Conservation (phyloP, 2,888 invertebrate genomes). For the Athalia circularis region DNA sequence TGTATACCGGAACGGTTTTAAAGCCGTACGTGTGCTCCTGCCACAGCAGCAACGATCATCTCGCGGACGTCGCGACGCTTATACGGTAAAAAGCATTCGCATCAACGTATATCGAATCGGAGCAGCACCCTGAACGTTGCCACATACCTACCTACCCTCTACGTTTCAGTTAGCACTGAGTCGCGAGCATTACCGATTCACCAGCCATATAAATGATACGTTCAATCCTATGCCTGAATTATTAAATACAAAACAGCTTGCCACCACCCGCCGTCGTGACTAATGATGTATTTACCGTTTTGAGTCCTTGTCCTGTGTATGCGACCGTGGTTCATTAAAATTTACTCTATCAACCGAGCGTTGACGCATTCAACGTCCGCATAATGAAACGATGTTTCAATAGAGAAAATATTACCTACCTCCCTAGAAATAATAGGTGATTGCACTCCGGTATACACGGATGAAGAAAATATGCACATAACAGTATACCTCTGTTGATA, state of each 20-base stretch:
- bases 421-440: slow-evolving; percentile 58
- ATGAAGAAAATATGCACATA: neutral
- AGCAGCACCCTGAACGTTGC: neutral
- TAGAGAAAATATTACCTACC: slow-evolving; percentile 57
- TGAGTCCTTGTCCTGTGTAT: slow-evolving; percentile 53
- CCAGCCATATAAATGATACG: slow-evolving; percentile 66
- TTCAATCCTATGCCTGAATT: slow-evolving; percentile 69
- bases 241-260: slow-evolving; percentile 68
- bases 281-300: slow-evolving; percentile 71
- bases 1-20: slow-evolving; percentile 1
- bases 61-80: slow-evolving; percentile 40
- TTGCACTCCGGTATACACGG: slow-evolving; percentile 50
- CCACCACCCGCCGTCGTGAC: slow-evolving; percentile 59
- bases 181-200: slow-evolving; percentile 53
- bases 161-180: slow-evolving; percentile 54
- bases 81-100: slow-evolving; percentile 25
- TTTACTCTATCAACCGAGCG: slow-evolving; percentile 69
- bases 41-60: neutral
- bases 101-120: slow-evolving; percentile 26
- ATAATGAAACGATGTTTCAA: slow-evolving; percentile 70
- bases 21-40: neutral
- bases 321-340: slow-evolving; percentile 70
- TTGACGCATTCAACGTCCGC: slow-evolving; percentile 67
- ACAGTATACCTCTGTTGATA: neutral
- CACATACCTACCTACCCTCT: slow-evolving; percentile 51